phyloP scores from a whole-genome alignment of 2,113 vertebrate species.

The Caretta caretta region DNA sequence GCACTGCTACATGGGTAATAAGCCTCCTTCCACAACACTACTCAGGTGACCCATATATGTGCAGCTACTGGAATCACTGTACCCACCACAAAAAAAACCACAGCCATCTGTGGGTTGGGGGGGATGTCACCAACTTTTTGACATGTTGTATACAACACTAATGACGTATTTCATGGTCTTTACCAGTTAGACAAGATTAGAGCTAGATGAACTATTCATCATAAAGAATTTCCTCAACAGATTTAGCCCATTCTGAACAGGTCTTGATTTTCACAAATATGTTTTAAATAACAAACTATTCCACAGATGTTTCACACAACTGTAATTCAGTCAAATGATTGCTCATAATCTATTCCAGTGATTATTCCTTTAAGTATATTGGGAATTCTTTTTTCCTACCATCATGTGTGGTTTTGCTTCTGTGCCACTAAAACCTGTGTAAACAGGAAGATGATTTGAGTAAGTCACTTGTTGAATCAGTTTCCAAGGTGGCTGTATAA shows the following conservation, averaged over 20 bases:
- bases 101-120: rapidly evolving
- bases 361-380: background rate
- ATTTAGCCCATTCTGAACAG: background rate
- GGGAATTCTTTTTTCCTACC: background rate
- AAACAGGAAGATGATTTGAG: background rate
- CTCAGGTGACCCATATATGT: background rate
- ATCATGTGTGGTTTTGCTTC: background rate
- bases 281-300: background rate
- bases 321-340: conserved; percentile 25
- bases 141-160: background rate
- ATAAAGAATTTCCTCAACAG: background rate
- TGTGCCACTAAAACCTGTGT: background rate
- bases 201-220: background rate
- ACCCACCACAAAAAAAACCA: background rate
- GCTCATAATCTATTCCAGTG: conserved; percentile 30
- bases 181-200: background rate
- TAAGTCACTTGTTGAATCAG: background rate
- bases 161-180: background rate
- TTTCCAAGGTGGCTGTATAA: background rate
- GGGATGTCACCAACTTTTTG: background rate
- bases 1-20: rapidly evolving
- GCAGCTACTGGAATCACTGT: background rate
- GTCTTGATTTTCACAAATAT: conserved; percentile 16
- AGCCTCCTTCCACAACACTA: background rate
- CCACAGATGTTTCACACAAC: conserved; percentile 36